Evolutionary conservation across 2,888 invertebrate genomes (phyloP), one percentile per base, ranked within the genome.

Genomic region (Sylvicola cinctus): DNA sequence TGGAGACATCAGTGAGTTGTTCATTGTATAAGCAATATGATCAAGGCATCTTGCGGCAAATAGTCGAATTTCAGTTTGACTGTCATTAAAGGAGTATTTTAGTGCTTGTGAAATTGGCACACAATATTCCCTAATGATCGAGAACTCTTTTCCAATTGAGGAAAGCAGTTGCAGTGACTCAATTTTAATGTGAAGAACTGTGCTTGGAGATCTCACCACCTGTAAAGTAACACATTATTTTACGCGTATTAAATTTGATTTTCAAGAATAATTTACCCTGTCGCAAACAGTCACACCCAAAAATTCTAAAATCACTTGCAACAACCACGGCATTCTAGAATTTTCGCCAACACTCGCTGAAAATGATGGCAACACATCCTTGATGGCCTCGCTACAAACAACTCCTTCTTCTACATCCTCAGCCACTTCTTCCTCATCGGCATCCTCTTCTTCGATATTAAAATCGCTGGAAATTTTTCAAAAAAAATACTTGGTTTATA

Each of bases 81-180:
- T 53, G 43, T 76, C 74, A 11, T 51, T 46, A 31, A 79, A 47
- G 38, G 71, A 62, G 17, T 58, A 58, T 29, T 63, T 60, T 5
- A 85, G 50, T 5, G 73, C 63, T 31, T 64, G 65, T 0, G 69
- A 63, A 7, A 85, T 54, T n/a, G 68, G 46, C 1, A 54, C 50
- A 28, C 80, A 50, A 47, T 74, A 65, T 10, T 66, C 49, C 39
- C 60, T 60, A 40, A 71, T 56, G 23, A 73, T 53, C 29, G 65
- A 47, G 35, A 72, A 65, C 47, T 74, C 70, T 38, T 68, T 65
- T 37, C 68, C 62, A 47, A 74, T 63, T 0, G 68, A 68, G 1
- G 70, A 66, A 1, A 77, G 45, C 2, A 81, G 68, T 61, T 81
- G 80, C 0, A 85, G 60, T 11, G 81, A 77, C 54, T 84, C 83